Evolutionary conservation across 2,888 invertebrate species (phyloP).

Genomic region (Portevinia maculata): DNA sequence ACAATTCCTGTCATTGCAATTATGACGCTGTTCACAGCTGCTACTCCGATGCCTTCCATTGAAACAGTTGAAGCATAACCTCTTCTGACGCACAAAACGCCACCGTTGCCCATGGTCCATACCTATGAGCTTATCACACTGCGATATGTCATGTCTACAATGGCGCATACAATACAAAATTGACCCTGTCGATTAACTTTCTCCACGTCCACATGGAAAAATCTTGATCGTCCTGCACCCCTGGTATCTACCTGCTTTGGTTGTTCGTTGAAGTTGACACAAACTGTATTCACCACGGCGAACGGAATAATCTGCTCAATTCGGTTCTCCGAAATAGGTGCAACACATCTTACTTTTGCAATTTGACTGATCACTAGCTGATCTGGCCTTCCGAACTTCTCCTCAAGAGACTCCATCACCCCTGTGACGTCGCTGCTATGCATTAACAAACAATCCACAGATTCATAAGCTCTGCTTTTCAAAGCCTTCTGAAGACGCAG

Average conservation of each 20-base stretch:
- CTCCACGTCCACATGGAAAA: slow-evolving; percentile 17
- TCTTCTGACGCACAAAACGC: slow-evolving; percentile 22
- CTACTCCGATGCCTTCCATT: slow-evolving; percentile 25
- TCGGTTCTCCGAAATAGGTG: slow-evolving; percentile 31
- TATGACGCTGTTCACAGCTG: slow-evolving; percentile 20
- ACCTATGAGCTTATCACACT: background rate
- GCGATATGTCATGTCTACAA: background rate
- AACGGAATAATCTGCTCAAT: slow-evolving; percentile 49
- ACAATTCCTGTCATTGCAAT: background rate
- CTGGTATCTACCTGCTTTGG: slow-evolving; percentile 3
- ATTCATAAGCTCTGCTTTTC: slow-evolving; percentile 44
- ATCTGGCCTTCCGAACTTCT: slow-evolving; percentile 12
- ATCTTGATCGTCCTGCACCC: background rate
- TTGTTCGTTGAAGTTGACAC: slow-evolving; percentile 20
- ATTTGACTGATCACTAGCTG: slow-evolving; percentile 31
- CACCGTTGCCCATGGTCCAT: slow-evolving; percentile 14
- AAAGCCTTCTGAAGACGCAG: slow-evolving; percentile 40
- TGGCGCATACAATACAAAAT: background rate
- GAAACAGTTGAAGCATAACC: slow-evolving; percentile 48
- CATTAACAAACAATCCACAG: slow-evolving; percentile 57
- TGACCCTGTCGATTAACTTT: background rate
- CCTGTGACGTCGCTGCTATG: slow-evolving; percentile 15
- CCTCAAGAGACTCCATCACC: slow-evolving; percentile 10
- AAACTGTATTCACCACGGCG: slow-evolving; percentile 29
- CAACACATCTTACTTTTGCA: slow-evolving; percentile 14